Percentiles rank a stretch among this genome's conserved stretches.
phyloP scores from a whole-genome alignment of 92 coral and sea anemone genomes.

The Umimayanthus chanpuru region DNA sequence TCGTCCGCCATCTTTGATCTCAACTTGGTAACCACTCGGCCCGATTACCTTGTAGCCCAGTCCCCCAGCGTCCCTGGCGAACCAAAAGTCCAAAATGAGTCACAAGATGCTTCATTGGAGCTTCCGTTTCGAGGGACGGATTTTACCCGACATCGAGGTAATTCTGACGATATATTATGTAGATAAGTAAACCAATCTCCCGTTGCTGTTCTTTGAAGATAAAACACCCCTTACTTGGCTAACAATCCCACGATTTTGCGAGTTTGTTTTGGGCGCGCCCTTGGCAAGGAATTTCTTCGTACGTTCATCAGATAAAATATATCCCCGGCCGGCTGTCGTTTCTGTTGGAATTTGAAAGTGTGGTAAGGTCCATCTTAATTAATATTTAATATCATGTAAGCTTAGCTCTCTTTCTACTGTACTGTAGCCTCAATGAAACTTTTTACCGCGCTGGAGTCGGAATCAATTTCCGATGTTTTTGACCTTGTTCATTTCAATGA shows the following conservation, averaged over 20 bases:
- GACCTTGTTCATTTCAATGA: background rate
- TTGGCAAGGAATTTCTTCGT: background rate
- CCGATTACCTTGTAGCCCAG: constrained; percentile 19
- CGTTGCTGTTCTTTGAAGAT: background rate
- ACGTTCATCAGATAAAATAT: background rate
- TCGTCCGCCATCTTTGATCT: constrained; percentile 33
- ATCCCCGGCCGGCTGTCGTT: background rate
- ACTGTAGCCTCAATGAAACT: background rate
- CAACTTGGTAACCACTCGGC: constrained; percentile 28
- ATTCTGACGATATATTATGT: constrained; percentile 26
- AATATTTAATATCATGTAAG: constrained; percentile 30
- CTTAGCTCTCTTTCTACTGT: background rate
- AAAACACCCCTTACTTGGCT: background rate
- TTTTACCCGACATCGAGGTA: constrained; percentile 38
- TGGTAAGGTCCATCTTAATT: constrained; percentile 35
- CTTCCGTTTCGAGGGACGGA: constrained; percentile 29
- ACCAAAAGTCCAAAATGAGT: constrained; percentile 33
- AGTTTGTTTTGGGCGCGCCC: constrained; percentile 18
- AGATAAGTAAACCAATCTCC: background rate
- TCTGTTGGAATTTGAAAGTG: constrained; percentile 24
- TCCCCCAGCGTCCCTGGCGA: constrained; percentile 7
- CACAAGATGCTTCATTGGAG: constrained; percentile 25
- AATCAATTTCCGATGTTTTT: constrained; percentile 5
- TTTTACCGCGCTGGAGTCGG: background rate
- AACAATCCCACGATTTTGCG: background rate